Conservation (phyloP, 2,888 invertebrate genomes). For the Conops quadrifasciatus region DNA sequence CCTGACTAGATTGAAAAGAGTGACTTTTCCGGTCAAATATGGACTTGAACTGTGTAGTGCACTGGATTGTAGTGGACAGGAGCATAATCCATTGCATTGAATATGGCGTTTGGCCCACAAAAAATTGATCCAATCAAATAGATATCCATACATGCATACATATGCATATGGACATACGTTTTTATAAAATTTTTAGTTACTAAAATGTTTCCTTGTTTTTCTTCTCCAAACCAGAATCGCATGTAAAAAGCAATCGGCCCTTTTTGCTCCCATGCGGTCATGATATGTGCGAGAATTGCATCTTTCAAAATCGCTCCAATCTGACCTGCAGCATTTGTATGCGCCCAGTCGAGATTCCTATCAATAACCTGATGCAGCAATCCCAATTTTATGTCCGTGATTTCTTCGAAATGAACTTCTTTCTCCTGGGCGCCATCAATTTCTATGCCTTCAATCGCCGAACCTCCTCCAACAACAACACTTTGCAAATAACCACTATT, state of each 20-base stretch:
- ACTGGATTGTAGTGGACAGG: too few relatives aligned
- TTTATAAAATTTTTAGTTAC: too few relatives aligned
- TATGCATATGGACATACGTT: too few relatives aligned
- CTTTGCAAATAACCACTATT: slow-evolving; percentile 34
- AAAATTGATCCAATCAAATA: too few relatives aligned
- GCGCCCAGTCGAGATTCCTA: slow-evolving; percentile 40
- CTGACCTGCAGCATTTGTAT: slow-evolving; percentile 52
- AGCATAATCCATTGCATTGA: too few relatives aligned
- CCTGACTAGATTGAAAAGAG: too few relatives aligned
- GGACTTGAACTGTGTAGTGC: too few relatives aligned
- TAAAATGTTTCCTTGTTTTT: not conserved
- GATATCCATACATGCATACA: too few relatives aligned
- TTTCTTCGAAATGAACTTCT: slow-evolving; percentile 55
- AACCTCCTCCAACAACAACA: slow-evolving; percentile 43
- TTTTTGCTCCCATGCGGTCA: slow-evolving; percentile 75
- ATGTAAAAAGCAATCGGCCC: slow-evolving; percentile 63
- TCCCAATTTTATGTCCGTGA: slow-evolving; percentile 44
- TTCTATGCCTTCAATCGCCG: slow-evolving; percentile 45
- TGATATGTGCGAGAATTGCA: slow-evolving; percentile 73
- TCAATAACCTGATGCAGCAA: slow-evolving; percentile 11
- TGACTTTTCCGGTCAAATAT: too few relatives aligned
- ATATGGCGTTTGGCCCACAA: too few relatives aligned
- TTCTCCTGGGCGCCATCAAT: slow-evolving; percentile 52
- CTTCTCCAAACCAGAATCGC: slow-evolving; percentile 36
- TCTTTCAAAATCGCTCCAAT: slow-evolving; percentile 54